Evolutionary conservation across 2,888 invertebrate species (phyloP).

Genomic region (Nysson spinosus): DNA sequence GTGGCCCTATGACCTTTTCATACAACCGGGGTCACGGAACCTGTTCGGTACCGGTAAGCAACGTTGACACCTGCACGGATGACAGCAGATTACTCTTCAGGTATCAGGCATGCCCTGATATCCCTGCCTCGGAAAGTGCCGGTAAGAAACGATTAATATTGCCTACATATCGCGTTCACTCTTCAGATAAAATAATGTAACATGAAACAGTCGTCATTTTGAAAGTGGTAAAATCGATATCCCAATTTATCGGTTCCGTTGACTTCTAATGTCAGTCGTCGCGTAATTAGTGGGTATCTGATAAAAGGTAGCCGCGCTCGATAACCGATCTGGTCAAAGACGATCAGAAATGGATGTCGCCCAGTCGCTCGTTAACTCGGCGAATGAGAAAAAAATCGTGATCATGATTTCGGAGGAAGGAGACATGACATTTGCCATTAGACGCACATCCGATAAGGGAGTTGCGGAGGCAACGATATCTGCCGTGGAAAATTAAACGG

Average conservation of each 20-base stretch:
- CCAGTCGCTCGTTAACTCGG: conserved; percentile 36
- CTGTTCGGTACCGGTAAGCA: conserved; percentile 92
- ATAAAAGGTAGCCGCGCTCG: no score
- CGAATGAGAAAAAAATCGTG: conserved; percentile 1
- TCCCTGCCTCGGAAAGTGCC: conserved; percentile 93
- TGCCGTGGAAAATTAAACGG: conserved; percentile 41
- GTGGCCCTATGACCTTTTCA: conserved; percentile 94
- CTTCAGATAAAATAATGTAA: no score
- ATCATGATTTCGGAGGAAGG: conserved; percentile 34
- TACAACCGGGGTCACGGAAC: conserved; percentile 95
- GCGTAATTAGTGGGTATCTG: no score
- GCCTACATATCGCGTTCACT: no score
- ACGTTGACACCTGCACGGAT: conserved; percentile 96
- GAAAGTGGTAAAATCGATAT: no score
- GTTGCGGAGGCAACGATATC: conserved; percentile 30
- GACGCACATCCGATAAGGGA: conserved; percentile 44
- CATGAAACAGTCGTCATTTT: no score
- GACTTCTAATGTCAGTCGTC: no score
- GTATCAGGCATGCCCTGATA: conserved; percentile 96
- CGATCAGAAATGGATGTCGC: conserved; percentile 36
- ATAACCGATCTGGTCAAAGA: no score
- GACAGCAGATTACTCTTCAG: conserved; percentile 92
- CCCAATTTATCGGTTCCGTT: no score
- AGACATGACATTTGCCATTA: conserved; percentile 32
- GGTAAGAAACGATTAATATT: no score